These are phyloP conservation scores for Drosophila colorata DNA, from an alignment of 2,888 invertebrate species.

Conservation along the genomic window DNA sequence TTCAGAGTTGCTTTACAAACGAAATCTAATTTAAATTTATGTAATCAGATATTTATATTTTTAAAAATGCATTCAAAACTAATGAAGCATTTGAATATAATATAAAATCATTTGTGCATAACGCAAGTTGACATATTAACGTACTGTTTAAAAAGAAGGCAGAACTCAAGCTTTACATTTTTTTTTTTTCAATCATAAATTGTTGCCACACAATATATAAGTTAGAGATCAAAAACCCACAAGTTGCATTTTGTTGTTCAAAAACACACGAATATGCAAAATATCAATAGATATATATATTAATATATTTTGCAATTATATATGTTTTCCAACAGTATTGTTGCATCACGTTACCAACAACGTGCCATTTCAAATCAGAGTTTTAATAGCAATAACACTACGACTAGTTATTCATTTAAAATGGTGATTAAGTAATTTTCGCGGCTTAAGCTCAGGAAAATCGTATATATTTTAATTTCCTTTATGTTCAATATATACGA, in stretches of 20 bases:
- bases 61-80: background rate
- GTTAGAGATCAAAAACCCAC: constrained; percentile 16
- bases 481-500: constrained; percentile 36
- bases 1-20: background rate
- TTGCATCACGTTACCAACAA: constrained; percentile 4
- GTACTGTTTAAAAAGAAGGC: background rate
- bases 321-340: constrained; percentile 2
- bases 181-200: background rate
- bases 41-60: constrained; percentile 5
- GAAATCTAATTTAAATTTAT: constrained; percentile 7
- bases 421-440: constrained; percentile 58
- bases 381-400: background rate
- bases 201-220: constrained; percentile 12
- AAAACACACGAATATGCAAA: background rate
- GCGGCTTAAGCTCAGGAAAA: constrained; percentile 39
- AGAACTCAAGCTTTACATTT: background rate
- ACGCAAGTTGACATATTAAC: background rate
- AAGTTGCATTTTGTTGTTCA: constrained; percentile 27
- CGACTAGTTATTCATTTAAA: constrained; percentile 1
- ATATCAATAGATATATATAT: background rate
- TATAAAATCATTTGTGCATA: background rate
- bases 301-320: background rate
- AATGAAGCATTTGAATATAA: background rate
- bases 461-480: constrained; percentile 39
- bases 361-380: constrained; percentile 63